Base-by-base conservation (phyloP, 37 sponge, comb jelly and placozoan genomes). In the Halisarca cf. caerulea region DNA sequence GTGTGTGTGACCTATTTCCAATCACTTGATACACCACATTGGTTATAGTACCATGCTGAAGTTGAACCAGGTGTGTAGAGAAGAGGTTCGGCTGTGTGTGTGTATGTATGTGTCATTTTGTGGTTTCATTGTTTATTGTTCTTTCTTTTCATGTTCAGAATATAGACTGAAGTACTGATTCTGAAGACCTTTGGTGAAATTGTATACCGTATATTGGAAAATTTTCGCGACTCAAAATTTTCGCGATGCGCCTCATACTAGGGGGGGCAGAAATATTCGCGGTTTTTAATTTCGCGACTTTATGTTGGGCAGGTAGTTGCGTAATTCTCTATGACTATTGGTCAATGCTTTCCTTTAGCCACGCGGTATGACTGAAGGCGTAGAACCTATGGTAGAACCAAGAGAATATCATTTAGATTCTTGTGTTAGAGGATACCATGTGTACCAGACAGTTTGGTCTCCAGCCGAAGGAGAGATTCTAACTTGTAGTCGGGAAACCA, bases 391-490 rank as follows among this genome's bases (percentile, higher is more conserved):
- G 17, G 17, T 55, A 55, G 17, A 55, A 55, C 17, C 11, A 20
- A 17, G 57, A 55, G 57, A 55, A 55, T 66, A 66, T 66, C 68
- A 66, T 8, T 66, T 18, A 24, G 68, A 66, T 36, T 79, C 80
- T 20, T 79, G 80, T 18, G 45, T 79, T 6, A n/a, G 54, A 24
- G 80, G 80, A 3, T 79, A 14, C 55, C 54, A 80, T 79, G 55
- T 79, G 42, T 79, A 79, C 27, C 42, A 45, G n/a, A 55, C 45
- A 41, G 35, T 79, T 25, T 79, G 80, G 82, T 24, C 37, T 21
- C 82, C 82, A 20, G 11, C 34, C 15, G 24, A 62, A 18, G 80
- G 55, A 36, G 80, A 79, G 53, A 44, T 5, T 43, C 53, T 79
- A 42, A 23, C 24, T 18, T 45, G 32, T 32, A 45, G 24, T 3